Evolutionary conservation across 35 echinoderm and acorn worm genomes (phyloP).

Genomic region (Heliocidaris tuberculata): DNA sequence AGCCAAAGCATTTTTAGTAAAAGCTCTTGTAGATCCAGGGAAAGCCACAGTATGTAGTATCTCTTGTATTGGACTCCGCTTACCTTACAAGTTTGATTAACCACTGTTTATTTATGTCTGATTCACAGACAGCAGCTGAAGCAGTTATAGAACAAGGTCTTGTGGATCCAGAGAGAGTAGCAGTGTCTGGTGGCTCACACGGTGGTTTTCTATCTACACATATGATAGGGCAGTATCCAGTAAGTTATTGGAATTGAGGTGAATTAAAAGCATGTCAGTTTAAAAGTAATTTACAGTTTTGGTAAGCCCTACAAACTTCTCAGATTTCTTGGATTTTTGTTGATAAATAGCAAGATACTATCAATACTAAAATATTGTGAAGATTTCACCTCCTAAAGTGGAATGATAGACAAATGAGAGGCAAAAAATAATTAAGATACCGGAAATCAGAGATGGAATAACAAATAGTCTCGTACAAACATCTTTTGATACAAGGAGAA

Average conservation of each 20-base stretch:
- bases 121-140: constrained; percentile 42
- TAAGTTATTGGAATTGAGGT: constrained; percentile 48
- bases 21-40: constrained; percentile 45
- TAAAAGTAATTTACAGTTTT: not conserved
- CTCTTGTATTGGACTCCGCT: constrained; percentile 59
- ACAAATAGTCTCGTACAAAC: too few relatives aligned
- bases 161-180: constrained; percentile 52
- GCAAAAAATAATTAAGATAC: too few relatives aligned
- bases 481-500: too few relatives aligned
- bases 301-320: too few relatives aligned
- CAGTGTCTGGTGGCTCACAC: constrained; percentile 70
- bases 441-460: too few relatives aligned
- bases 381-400: too few relatives aligned
- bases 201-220: constrained; percentile 73
- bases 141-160: constrained; percentile 49
- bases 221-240: constrained; percentile 82
- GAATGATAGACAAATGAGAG: too few relatives aligned
- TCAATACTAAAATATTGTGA: too few relatives aligned
- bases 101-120: not conserved
- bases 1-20: constrained; percentile 19
- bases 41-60: constrained; percentile 50
- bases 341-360: too few relatives aligned
- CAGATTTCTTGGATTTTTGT: too few relatives aligned
- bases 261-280: not conserved
- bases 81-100: not conserved